Conservation (phyloP, 2,113 vertebrate species). For the Polypterus bichir region DNA sequence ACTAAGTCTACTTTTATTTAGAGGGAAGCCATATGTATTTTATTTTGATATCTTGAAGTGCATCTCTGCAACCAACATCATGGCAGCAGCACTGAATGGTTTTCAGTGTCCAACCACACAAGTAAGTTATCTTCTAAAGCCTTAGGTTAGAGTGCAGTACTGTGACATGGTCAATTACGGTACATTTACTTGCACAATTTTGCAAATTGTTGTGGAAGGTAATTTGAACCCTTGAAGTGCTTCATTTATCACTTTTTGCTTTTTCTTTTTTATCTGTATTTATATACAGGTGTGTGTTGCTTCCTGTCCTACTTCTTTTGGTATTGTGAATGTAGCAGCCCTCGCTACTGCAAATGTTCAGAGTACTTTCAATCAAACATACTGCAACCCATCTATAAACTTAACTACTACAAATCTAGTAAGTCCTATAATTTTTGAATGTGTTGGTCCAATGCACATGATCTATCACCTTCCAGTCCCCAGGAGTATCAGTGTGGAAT, state of each 20-base stretch:
- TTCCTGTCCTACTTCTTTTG: conserved; percentile 34
- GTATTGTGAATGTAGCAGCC: accelerated
- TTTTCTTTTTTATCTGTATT: too few species aligned
- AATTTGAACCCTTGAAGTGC: too few species aligned
- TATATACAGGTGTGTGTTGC: conserved; percentile 27
- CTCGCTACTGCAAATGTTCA: accelerated
- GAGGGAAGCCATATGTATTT: conserved; percentile 51
- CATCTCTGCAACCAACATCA: conserved; percentile 37
- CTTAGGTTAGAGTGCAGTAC: too few species aligned
- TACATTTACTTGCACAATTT: too few species aligned
- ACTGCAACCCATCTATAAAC: conserved; percentile 51
- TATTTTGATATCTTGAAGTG: conserved; percentile 72
- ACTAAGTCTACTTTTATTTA: conserved; percentile 21
- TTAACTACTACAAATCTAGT: conserved; percentile 26
- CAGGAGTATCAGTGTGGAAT: not conserved
- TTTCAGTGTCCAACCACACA: conserved; percentile 71
- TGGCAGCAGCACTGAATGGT: conserved; percentile 45
- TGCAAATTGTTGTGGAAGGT: too few species aligned
- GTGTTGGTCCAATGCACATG: not conserved
- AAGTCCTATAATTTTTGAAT: conserved; percentile 1
- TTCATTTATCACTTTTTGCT: too few species aligned
- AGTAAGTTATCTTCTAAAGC: conserved; percentile 32
- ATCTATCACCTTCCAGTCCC: not conserved
- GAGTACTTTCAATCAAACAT: conserved; percentile 18
- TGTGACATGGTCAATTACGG: too few species aligned